Percentiles rank a stretch among this genome's conserved stretches.
Conservation (phyloP, 2,797 vertebrate genomes). For the Aythya fuligula region DNA sequence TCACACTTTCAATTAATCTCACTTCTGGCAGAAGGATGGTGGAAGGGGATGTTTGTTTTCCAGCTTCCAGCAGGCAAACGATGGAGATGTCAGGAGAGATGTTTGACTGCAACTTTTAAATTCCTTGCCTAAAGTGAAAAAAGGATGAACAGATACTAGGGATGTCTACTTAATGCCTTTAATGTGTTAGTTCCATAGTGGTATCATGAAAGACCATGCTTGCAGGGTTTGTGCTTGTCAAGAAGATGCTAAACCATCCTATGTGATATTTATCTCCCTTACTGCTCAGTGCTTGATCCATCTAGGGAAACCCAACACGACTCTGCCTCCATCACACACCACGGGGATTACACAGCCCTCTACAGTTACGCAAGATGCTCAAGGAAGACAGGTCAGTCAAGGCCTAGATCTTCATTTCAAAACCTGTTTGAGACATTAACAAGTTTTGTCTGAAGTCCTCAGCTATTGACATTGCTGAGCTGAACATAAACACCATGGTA, state of each 20-base stretch:
- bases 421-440: neutral
- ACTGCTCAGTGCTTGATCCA: neutral
- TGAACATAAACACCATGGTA: neutral
- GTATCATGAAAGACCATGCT: neutral
- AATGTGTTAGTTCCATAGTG: neutral
- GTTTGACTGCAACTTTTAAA: neutral
- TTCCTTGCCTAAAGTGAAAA: neutral
- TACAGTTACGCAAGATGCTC: neutral
- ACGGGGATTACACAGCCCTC: neutral
- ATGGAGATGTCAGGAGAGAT: neutral
- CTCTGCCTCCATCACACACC: neutral
- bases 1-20: neutral
- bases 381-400: neutral
- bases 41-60: neutral
- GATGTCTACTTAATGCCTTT: neutral
- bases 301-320: neutral
- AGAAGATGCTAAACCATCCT: neutral
- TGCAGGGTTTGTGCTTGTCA: neutral
- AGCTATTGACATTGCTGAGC: neutral
- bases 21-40: neutral
- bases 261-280: neutral
- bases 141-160: neutral
- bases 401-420: neutral
- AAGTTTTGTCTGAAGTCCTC: neutral
- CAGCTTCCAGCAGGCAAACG: neutral